A percentile compares a stretch with the other conserved stretches of the same genome.
Conservation (phyloP, 2,113 vertebrate genomes). For the Podarcis muralis region DNA sequence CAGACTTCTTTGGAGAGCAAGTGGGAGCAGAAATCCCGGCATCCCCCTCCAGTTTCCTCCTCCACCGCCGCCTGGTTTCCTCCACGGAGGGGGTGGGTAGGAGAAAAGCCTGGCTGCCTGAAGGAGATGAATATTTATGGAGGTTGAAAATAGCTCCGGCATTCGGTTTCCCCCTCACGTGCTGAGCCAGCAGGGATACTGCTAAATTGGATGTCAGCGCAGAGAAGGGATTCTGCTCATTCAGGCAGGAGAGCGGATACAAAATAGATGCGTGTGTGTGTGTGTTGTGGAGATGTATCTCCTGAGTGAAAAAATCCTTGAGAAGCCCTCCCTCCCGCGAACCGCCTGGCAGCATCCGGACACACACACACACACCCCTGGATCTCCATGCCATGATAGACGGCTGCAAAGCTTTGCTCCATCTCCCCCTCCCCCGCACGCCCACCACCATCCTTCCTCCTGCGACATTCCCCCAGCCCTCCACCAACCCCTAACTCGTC, state of each 20-base stretch:
- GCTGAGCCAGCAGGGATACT: conserved; percentile 70
- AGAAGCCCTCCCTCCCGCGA: conserved; percentile 54
- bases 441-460: not conserved
- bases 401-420: not conserved
- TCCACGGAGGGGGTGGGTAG: not conserved
- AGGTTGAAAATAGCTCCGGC: conserved; percentile 68
- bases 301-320: conserved; percentile 39
- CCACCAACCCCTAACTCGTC: not conserved
- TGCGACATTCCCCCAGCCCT: not conserved
- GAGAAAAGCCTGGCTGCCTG: conserved; percentile 52
- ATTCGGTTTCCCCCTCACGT: conserved; percentile 72
- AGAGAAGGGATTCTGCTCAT: conserved; percentile 60
- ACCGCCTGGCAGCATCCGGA: not conserved
- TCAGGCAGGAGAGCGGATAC: conserved; percentile 56
- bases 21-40: not conserved
- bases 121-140: conserved; percentile 69
- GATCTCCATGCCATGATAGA: not conserved
- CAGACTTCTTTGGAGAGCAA: not conserved
- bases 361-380: conserved; percentile 5
- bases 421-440: too few relatives aligned
- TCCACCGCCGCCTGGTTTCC: not conserved
- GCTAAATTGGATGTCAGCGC: conserved; percentile 69
- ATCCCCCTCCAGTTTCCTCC: not conserved
- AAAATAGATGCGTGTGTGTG: conserved; percentile 62
- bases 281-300: conserved; percentile 29